Base-by-base conservation (phyloP, 2,888 invertebrate genomes). In the Lepidocyrtinus sp. region DNA sequence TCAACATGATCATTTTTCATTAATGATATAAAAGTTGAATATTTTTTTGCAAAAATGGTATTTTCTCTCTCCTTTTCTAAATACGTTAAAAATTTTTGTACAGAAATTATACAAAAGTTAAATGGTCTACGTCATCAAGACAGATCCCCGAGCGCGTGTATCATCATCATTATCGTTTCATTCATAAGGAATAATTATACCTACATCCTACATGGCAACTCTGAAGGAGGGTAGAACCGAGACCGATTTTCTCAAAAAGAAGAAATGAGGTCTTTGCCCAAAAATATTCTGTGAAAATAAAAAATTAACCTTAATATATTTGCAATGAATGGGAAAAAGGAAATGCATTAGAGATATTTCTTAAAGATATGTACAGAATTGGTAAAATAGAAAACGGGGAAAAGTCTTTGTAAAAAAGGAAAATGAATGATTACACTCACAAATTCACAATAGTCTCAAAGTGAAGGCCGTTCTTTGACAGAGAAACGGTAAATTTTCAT, bases 401-500 rank as follows among this genome's bases (percentile, higher is more conserved):
- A n/a, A n/a, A n/a, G n/a, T n/a, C n/a, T 36, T 36, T 36, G 36
- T 7, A 36, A 36, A 36, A 36, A 36, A 36, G 36, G 36, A 36
- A 36, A 7, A 36, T 36, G 12, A 36, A 36, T 36, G 36, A 36
- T 36, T 36, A n/a, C 36, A 7, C 36, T 36, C 36, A 36, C 5
- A 36, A 36, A 12, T 36, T 5, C 5, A 36, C 5, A 12, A 36
- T 5, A 5, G 36, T 7, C 5, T 36, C 36, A 17, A 46, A 76
- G 77, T 78, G 77, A 78, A 78, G 77, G 77, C 77, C 77, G 77
- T 78, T 78, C 77, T 78, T 78, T 78, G 77, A 78, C 77, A 72
- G 77, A 62, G 59, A 62, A 26, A 22, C 25, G 62, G 36, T 22
- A 21, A 50, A 73, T 36, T 26, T 65, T 67, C 45, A 70, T 12